Evolutionary conservation across 2,797 vertebrate species (phyloP), one percentile per base, ranked within the genome.

Genomic region (Zalophus californianus): DNA sequence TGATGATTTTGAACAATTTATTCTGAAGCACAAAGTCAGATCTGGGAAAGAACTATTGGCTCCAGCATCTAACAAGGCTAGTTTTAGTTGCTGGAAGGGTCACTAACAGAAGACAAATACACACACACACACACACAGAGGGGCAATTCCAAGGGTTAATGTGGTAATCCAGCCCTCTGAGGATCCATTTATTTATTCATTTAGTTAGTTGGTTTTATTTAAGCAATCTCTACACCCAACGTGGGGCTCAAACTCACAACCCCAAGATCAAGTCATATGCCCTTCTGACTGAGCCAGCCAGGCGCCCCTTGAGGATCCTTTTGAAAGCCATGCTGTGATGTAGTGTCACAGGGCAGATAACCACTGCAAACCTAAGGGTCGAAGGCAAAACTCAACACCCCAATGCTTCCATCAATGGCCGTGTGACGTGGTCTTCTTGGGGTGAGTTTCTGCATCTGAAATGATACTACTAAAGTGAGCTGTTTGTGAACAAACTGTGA

Each of bases 1-100:
- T 54, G 21, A 13, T 83, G 89, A 88, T 92, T 95, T 97, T 89
- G 29, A 94, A 90, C 60, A 58, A 62, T 94, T 91, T 91, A 72
- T 77, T 77, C 23, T 50, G 80, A 89, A 72, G 84, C 92, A 91
- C 83, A 48, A 66, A 92, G 32, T 93, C n/a, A 0, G 64, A n/a
- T 56, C 64, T 86, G 60, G 56, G 85, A 83, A 93, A 96, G 82
- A 94, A 52, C 38, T 41, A 14, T 35, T 90, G 88, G 38, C 44
- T 66, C 35, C 70, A 68, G 44, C 13, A 68, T 60, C 50, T 77
- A 38, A 60, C 11, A 21, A 58, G 8, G 44, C 21, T 78, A n/a
- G 18, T 86, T 96, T 80, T 48, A 68, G 73, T 38, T 70, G 35
- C 18, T 83, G 64, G 70, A 3, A 16, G 38, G 12, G 41, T 72